Evolutionary conservation across 2,797 vertebrate genomes (phyloP), one percentile per base, ranked within the genome.

Genomic region (Rhincodon typus): DNA sequence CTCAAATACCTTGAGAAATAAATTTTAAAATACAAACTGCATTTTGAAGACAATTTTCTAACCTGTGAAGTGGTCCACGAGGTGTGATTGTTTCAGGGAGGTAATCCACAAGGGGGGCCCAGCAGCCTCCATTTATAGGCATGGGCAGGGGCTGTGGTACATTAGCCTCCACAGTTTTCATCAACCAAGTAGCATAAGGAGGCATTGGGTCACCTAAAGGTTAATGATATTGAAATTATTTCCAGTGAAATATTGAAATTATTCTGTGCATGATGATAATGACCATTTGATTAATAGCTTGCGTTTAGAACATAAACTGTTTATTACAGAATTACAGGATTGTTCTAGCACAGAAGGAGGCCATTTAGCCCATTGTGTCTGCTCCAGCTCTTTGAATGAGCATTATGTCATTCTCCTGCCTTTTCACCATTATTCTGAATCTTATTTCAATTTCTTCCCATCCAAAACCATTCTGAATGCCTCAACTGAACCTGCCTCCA

Each of bases 81-180:
- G 99, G 99, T 15, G 99, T 99, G 97, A 99, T 98, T 96, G 99
- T 99, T 97, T 99, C 99, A 27, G 99, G 99, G 77, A 99, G 98
- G 96, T 99, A 99, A 97, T 99, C 99, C 50, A 99, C 99, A 96
- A 99, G 98, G 0, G 99, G 99, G 21, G 99, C 99, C 99, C 99
- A 99, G 96, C 99, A 99, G 66, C 99, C 99, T 96, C 99, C 99
- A 2, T 99, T 99, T 84, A 98, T 97, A 5, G 99, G 99, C 99
- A 99, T 99, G 2, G 99, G 99, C 91, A 99, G 97, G 0, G 99
- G 98, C 96, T 99, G 99, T 0, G 99, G 98, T 79, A 98, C 98
- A 96, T 99, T 99, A 96, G 98, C 98, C 96, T 99, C 99, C 95
- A 99, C 97, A 30, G 99, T 99, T 91, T 98, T 98, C 96, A 99